phyloP scores from a whole-genome alignment of 1,140 invertebrate species.

The Drosophila triauraria region DNA sequence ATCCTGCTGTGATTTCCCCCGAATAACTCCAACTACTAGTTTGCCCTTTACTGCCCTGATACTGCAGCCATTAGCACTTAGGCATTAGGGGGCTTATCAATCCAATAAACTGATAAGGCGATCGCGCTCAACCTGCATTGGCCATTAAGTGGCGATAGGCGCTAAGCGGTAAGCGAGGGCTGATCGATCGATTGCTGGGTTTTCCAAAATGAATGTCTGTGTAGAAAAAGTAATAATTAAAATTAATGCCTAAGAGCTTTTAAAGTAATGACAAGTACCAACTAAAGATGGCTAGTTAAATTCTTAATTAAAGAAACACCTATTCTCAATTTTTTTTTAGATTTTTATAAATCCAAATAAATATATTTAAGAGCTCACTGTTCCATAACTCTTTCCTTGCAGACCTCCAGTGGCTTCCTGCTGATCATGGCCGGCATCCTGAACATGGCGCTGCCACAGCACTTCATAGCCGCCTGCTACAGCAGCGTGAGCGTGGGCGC shows the following conservation, averaged over 20 bases:
- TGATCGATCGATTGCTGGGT: conserved; percentile 34
- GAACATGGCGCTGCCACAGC: conserved; percentile 52
- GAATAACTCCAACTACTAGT: not conserved
- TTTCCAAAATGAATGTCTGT: not conserved
- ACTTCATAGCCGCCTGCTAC: conserved; percentile 65
- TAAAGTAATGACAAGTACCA: not conserved
- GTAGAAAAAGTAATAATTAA: not conserved
- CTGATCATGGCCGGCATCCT: conserved; percentile 63
- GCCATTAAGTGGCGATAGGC: conserved; percentile 50
- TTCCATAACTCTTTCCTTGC: not conserved
- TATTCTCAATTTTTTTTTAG: too few species aligned
- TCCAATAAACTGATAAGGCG: conserved; percentile 50
- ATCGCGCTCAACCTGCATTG: conserved; percentile 63
- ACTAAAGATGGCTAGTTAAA: too few species aligned
- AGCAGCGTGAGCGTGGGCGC: conserved; percentile 69
- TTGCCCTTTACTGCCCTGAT: conserved; percentile 15
- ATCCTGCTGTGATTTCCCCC: conserved; percentile 3
- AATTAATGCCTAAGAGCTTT: not conserved
- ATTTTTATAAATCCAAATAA: too few species aligned
- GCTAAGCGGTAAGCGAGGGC: conserved; percentile 33
- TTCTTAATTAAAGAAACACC: too few species aligned
- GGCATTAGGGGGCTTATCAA: conserved; percentile 49
- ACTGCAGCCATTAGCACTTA: conserved; percentile 36
- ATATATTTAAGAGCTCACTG: not conserved
- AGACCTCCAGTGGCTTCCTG: conserved; percentile 71